Percentiles rank a stretch among this genome's conserved stretches.
These are phyloP conservation scores for Sturnus vulgaris DNA, from an alignment of 2,113 vertebrate species.

Conservation along the genomic window DNA sequence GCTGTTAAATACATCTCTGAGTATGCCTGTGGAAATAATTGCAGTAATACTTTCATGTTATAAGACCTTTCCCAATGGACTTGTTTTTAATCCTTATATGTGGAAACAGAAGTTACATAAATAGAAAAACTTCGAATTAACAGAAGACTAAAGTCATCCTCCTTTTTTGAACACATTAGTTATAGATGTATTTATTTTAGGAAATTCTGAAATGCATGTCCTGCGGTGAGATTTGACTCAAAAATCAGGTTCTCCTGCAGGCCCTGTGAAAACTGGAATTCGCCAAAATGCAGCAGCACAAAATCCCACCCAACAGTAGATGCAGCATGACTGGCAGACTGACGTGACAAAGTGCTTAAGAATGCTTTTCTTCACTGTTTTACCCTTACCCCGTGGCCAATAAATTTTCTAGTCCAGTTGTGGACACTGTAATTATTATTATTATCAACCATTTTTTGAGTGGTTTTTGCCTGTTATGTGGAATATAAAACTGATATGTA, in stretches of 20 bases:
- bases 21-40: not conserved
- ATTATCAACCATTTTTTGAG: not conserved
- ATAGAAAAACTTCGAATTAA: not conserved
- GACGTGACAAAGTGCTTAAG: not conserved
- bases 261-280: not conserved
- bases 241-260: not conserved
- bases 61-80: not conserved
- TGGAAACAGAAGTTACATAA: not conserved
- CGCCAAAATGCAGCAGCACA: not conserved
- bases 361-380: not conserved
- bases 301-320: accelerated
- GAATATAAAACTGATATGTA: not conserved
- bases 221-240: not conserved
- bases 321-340: not conserved
- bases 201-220: not conserved
- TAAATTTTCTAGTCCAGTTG: not conserved
- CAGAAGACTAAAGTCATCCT: not conserved
- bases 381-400: not conserved
- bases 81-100: not conserved
- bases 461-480: not conserved
- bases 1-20: not conserved
- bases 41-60: not conserved
- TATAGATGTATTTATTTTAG: not conserved
- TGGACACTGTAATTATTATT: not conserved
- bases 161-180: not conserved